Percentiles rank a stretch among this genome's conserved stretches.
phyloP scores from a whole-genome alignment of 1,140 invertebrate species.

The Cyphomyrmex costatus region DNA sequence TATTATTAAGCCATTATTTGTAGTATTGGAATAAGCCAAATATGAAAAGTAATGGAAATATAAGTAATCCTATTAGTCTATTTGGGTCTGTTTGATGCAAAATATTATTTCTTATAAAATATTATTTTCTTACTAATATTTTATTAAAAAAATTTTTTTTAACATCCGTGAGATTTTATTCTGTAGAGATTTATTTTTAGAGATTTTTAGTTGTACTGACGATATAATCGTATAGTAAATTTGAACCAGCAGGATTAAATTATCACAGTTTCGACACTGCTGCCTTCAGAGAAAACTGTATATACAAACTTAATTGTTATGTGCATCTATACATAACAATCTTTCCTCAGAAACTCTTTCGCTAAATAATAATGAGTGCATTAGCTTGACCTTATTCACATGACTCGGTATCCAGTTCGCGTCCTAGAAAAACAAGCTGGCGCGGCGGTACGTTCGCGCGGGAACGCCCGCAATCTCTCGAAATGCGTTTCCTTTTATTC shows the following conservation, averaged over 20 bases:
- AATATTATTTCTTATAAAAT: no score
- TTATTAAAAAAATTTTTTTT: no score
- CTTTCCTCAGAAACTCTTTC: not conserved
- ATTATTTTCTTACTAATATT: no score
- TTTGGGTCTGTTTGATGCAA: no score
- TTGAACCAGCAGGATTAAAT: no score
- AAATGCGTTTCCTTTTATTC: conserved; percentile 58
- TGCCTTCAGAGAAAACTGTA: not conserved
- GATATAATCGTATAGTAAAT: no score
- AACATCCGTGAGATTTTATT: no score
- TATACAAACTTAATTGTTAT: not conserved
- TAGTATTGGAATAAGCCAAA: not conserved
- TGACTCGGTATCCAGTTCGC: conserved; percentile 39
- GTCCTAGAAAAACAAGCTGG: conserved; percentile 52
- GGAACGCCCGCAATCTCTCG: conserved; percentile 7
- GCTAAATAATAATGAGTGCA: conserved; percentile 33
- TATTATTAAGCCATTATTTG: no score
- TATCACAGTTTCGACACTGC: not conserved
- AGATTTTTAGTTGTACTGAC: no score
- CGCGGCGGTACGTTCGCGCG: not conserved
- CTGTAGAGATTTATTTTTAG: no score
- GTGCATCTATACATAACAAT: not conserved
- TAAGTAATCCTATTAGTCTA: not conserved
- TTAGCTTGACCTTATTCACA: conserved; percentile 39
- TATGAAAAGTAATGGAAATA: not conserved